Conservation (phyloP, 2,797 vertebrate genomes). For the Sebastes oblongus region DNA sequence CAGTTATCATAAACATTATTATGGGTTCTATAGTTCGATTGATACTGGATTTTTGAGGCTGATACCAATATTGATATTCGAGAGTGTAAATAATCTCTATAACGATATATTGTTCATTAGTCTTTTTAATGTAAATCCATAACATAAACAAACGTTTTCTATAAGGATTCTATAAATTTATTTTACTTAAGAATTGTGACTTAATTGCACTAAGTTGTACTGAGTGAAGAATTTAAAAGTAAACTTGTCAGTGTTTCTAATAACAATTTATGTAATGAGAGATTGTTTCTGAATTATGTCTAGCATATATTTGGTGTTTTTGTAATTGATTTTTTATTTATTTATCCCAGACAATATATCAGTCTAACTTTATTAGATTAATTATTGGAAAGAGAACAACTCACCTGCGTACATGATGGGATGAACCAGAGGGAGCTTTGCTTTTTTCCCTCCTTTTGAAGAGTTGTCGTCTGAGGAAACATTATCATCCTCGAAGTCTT, state of each 20-base stretch:
- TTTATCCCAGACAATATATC: background rate
- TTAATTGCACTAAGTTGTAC: background rate
- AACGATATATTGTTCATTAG: background rate
- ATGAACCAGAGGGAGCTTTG: constrained; percentile 20
- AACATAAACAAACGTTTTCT: background rate
- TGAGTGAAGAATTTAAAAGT: background rate
- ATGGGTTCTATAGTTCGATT: background rate
- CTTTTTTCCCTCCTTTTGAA: background rate
- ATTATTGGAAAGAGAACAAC: background rate
- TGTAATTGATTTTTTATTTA: background rate
- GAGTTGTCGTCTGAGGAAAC: constrained; percentile 7
- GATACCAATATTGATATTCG: background rate
- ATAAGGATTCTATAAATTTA: background rate
- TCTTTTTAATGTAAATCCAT: background rate
- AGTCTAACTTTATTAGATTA: background rate
- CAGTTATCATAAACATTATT: background rate
- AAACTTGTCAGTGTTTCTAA: background rate
- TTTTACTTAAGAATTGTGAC: background rate
- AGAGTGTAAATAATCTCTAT: background rate
- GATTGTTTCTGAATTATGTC: background rate
- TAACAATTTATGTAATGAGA: background rate
- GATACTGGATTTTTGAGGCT: background rate
- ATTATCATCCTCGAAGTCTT: background rate
- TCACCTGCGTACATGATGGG: constrained; percentile 35
- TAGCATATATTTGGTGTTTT: background rate